Conservation (phyloP, 2,113 vertebrate genomes). For the Percina caprodes region DNA sequence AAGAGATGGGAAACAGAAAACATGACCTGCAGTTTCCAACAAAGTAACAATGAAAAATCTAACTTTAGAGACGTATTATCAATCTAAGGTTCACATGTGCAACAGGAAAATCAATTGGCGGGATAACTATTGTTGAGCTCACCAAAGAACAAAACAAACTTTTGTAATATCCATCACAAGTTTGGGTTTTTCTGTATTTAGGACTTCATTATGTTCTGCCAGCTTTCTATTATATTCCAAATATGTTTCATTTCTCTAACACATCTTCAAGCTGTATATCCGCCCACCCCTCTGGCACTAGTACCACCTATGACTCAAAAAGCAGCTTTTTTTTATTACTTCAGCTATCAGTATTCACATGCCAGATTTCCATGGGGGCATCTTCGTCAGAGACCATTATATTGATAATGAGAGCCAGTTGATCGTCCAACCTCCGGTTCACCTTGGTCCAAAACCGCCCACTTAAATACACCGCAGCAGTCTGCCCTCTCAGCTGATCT, state of each 20-base stretch:
- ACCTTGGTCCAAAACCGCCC: constrained; percentile 79
- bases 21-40: background rate
- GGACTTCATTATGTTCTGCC: background rate
- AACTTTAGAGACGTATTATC: background rate
- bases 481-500: constrained; percentile 79
- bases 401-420: constrained; percentile 68
- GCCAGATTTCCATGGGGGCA: constrained; percentile 70
- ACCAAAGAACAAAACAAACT: background rate
- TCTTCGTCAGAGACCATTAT: constrained; percentile 69
- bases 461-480: constrained; percentile 69
- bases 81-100: background rate
- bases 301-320: constrained; percentile 7
- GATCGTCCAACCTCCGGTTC: constrained; percentile 74
- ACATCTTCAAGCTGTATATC: constrained; percentile 1
- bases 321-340: constrained; percentile 46
- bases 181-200: background rate
- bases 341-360: constrained; percentile 24
- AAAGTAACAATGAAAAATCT: background rate
- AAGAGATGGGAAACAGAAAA: constrained; percentile 1
- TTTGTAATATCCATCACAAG: background rate
- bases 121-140: constrained; percentile 2
- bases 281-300: constrained; percentile 9
- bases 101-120: background rate
- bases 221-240: background rate
- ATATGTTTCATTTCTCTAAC: constrained; percentile 10